phyloP scores from a whole-genome alignment of 1,140 invertebrate genomes.

The Dolichoris vasculosae region DNA sequence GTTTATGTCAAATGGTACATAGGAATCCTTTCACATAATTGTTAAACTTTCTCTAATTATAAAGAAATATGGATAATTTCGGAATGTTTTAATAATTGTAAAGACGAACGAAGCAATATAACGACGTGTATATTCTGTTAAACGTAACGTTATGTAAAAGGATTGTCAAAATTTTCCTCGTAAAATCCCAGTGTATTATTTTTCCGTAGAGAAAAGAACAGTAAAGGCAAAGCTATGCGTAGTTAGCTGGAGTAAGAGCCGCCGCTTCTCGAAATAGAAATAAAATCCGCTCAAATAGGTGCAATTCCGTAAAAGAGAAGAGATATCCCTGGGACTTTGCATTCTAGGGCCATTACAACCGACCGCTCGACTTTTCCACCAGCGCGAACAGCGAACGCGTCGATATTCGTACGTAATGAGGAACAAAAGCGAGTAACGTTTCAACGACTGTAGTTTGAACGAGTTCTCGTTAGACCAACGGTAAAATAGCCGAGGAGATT shows the following conservation, averaged over 20 bases:
- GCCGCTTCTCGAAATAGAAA: constrained; percentile 5
- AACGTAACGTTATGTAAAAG: neutral
- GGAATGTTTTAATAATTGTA: neutral
- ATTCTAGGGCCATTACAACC: neutral
- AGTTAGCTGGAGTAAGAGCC: neutral
- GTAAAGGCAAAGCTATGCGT: neutral
- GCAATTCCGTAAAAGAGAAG: neutral
- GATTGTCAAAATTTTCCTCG: neutral
- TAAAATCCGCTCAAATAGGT: neutral
- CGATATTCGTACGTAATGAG: constrained; percentile 20
- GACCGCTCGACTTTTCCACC: neutral
- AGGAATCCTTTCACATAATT: neutral
- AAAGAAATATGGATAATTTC: no score
- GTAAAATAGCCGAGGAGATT: neutral
- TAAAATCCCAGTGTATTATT: no score
- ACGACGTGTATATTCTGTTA: neutral
- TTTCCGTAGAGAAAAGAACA: neutral
- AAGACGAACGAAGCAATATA: no score
- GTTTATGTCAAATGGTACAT: neutral
- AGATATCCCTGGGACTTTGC: neutral
- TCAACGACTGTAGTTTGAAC: neutral
- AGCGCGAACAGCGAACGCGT: neutral
- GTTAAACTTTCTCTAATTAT: neutral
- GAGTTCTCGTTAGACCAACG: neutral
- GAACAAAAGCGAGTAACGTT: neutral